Base-by-base conservation (phyloP, 2,113 vertebrate species). In the Malurus alboscapulatus region DNA sequence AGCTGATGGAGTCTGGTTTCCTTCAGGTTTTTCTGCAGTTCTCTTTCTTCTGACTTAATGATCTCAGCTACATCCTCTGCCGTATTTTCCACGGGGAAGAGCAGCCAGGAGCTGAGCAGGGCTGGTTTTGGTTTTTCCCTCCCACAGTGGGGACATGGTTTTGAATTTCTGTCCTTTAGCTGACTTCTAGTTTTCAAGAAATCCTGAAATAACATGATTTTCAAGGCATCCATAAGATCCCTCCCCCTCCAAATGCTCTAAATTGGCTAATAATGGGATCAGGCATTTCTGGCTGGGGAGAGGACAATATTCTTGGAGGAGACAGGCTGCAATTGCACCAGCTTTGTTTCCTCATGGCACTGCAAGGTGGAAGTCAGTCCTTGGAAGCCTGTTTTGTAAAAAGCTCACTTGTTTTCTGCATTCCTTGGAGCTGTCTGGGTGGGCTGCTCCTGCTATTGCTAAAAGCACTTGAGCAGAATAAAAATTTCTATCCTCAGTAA, bases 1-100 rank as follows among this genome's bases (percentile, higher is more conserved):
- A 78, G 36, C 74, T 75, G 65, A 75, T 14, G 44, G 65, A 65
- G 17, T 89, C 92, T 95, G 94, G 78, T 91, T 94, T 92, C 74
- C 50, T 75, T 95, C 93, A 92, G 57, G 38, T 92, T 93, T 68
- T 84, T 55, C 48, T 82, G 50, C 54, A 42, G 57, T 34, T 89
- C 30, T 25, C n/a, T 71, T 84, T 47, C 1, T 29, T 77, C 15
- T 75, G 24, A 24, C 20, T 29, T 24, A 45, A 26, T 75, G 69
- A 68, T 20, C 68, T 81, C 63, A 36, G 36, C 54, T 83, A 71
- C 1, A 3, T 72, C 32, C 54, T 53, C 53, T 36, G 66, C 69
- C 26, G 0, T 32, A 2, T 34, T 3, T 5, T 51, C 58, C 6
- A 2, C 1, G 3, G 47, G 9, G 72, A 77, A 65, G 24, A n/a